Base-by-base conservation (phyloP, 2,888 invertebrate genomes). In the Drosophila mulleri region DNA sequence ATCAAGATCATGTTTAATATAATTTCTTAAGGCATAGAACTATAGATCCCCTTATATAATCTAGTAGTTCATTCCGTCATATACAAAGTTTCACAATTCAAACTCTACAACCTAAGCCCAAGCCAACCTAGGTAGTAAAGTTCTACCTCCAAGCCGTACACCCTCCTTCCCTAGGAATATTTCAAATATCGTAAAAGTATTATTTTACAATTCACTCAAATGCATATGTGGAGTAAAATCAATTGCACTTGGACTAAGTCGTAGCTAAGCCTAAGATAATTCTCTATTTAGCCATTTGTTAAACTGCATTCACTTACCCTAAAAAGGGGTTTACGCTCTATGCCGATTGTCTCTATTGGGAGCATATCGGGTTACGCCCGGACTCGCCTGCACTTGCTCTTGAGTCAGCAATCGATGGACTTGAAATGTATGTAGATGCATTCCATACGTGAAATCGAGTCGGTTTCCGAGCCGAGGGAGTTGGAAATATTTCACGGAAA, bases 401-500 rank as follows among this genome's bases (percentile, higher is more conserved):
- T 29, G 61, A 66, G 59, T 63, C 52, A 12, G 14, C 59, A 67
- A 78, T 79, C 75, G 72, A 78, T 75, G 67, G 53, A 67, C 45
- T 62, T 66, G 75, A 74, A 74, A n/a, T 71, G 26, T 67, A n/a
- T 71, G 26, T 67, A 77, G 67, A 47, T 70, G 70, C 57, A 66
- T 54, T 63, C 58, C 41, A 65, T 47, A 62, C 56, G 63, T 42
- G 62, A 45, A 54, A 42, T 61, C 12, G 72, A 61, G 42, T 53
- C 29, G 58, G 2, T 23, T 29, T 2, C 26, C 48, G 35, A 16
- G 18, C 23, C 52, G 42, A 29, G 26, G 11, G 48, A 56, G 32
- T 6, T 16, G 45, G 52, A 64, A 69, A 65, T 73, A 75, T 83
- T 81, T 79, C 65, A 84, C 82, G 81, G 84, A 75, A 84, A 84